Base-by-base conservation (phyloP, 92 coral and sea anemone genomes). In the Pocillopora grandis region DNA sequence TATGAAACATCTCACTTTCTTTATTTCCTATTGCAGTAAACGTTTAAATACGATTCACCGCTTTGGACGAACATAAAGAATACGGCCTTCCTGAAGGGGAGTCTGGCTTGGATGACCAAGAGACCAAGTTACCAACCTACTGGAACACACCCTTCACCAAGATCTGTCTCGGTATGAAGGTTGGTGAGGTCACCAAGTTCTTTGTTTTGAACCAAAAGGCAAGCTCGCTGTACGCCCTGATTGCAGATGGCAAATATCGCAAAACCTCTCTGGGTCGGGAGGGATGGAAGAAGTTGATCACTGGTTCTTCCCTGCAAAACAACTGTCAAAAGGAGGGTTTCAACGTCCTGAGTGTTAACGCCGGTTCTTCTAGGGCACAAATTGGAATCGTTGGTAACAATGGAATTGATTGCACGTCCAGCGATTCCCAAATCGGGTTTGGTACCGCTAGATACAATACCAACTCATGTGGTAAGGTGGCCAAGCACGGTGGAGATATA, bases 71-170 rank as follows among this genome's bases (percentile, higher is more conserved):
- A 76, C 75, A 85, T 49, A 20, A 36, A 3, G 37, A 71, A 3
- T 70, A 66, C 78, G 71, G 77, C 69, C 16, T 23, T 18, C 58
- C 42, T 16, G 84, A 72, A 42, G 72, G 69, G 12, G 63, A 19
- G 62, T 61, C 77, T 14, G 81, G 81, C 14, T 66, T 76, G 27
- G 77, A 85, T 56, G 10, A 48, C 9, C 75, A 58, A 57, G 88
- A 77, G 72, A 85, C 84, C 57, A 85, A 85, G 63, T 78, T 85
- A n/a, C 77, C 73, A 78, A 85, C 88, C 62, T 85, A 85, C 88
- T 85, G 83, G 31, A 73, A 69, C 66, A 76, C 80, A 21, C 83
- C 88, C n/a, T 85, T 85, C 16, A 19, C 80, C 56, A 78, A 21
- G 58, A 65, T 85, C 61, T 85, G 88, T 78, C 59, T 85, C 42